Base-by-base conservation (phyloP, 2,113 vertebrate species). In the Pseudorectes ferrugineus region DNA sequence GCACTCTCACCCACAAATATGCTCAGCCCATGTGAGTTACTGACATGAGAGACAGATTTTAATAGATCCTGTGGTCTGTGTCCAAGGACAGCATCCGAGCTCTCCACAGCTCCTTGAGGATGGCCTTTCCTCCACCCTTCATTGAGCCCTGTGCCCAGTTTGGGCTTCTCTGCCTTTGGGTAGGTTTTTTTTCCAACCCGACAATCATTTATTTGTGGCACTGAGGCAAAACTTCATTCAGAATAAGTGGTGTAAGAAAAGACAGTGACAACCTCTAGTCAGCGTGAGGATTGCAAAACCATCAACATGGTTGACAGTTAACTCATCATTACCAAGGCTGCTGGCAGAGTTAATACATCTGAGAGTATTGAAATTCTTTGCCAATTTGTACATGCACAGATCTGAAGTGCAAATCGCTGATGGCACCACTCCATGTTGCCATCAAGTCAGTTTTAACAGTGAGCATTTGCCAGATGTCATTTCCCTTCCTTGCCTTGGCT, bases 1-100 rank as follows among this genome's bases (percentile, higher is more conserved):
- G 55, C 78, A 77, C 76, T 94, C 80, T 88, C 84, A 87, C 81
- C 87, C 89, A 91, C 93, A 96, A 96, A 70, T 94, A 95, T 76
- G 81, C 46, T 91, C 49, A 91, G 66, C 38, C 84, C 51, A 7
- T 58, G 51, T 92, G 84, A 91, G 77, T 95, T 93, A 87, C 86
- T 52, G 91, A 79, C 91, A 92, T 6, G 23, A 72, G 57, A 89
- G 87, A 79, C 52, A 79, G 74, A 65, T 94, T 95, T 95, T 85
- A 96, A 79, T 85, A 89, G 80, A 87, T 35, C 0, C 0, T 23
- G 25, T 25, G 2, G 86, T 67, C 57, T 55, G 52, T 36, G 20
- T 55, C 49, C 89, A 82, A 79, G 77, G 61, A 61, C 5, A 16
- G 73, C 57, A 38, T 45, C 52, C 0, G 0, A 78, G 36, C 9